Evolutionary conservation across 2,113 vertebrate genomes (phyloP), one percentile per base, ranked within the genome.

Genomic region (Genyomyrus donnyi): DNA sequence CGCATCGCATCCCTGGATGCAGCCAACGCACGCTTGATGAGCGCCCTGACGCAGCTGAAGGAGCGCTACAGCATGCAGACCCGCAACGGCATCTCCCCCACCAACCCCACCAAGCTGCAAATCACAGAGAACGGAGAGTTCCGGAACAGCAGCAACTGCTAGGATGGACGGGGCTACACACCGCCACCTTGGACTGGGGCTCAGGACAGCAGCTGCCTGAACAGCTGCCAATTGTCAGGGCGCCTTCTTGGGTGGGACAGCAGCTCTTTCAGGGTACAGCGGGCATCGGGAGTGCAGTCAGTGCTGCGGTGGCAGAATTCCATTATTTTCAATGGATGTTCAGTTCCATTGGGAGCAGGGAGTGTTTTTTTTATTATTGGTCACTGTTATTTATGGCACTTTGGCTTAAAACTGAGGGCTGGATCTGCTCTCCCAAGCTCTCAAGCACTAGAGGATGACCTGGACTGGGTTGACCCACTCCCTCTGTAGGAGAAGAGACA

Each of bases 61-160:
- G 98, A 99, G 96, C 98, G 98, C 95, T 99, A 99, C 97, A 99
- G 97, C 97, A 97, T 98, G 96, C 98, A 98, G 95, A 98, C 96
- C 85, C 98, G 98, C 95, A 99, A 99, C 93, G 98, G 98, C 95
- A 97, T 99, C 96, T 99, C 98, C 91, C 98, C 98, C 94, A 99
- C 98, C 96, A 99, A 99, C 96, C 97, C 98, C 95, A 98, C 97
- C 96, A 99, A 99, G 94, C 98, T 99, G 93, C 98, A 99, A 97
- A 99, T 99, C 92, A 99, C 98, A 0, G 98, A 99, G 93, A 99
- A 99, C 93, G 98, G 98, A 93, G 98, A 99, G 95, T 99, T 99
- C 95, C 94, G 98, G 93, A 99, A 99, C 97, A 99, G 98, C 97
- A 98, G 98, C 97, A 99, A 98, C 96, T 99, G 98, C 92, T 99